Conservation (phyloP, 2,113 vertebrate species). For the Synchiropus splendidus region DNA sequence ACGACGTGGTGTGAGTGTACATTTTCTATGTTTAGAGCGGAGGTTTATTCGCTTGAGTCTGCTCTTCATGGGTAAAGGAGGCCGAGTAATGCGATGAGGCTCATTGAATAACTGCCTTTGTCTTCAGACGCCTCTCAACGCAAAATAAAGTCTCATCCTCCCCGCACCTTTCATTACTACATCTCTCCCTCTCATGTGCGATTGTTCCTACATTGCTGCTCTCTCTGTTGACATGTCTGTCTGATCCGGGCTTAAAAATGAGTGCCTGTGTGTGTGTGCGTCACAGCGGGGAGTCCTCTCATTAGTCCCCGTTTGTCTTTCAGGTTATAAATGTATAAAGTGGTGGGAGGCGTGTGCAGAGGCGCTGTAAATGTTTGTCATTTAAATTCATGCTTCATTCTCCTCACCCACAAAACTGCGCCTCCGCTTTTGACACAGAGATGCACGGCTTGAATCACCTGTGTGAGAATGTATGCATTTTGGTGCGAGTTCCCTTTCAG, state of each 20-base stretch:
- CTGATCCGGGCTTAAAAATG: slow-evolving; percentile 18
- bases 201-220: slow-evolving; percentile 7
- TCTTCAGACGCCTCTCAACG: no score
- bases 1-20: no score
- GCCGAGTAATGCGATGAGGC: no score
- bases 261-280: slow-evolving; percentile 7
- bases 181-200: neutral
- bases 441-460: no score
- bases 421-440: slow-evolving; percentile 32
- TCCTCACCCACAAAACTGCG: slow-evolving; percentile 49
- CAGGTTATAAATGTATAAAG: slow-evolving; percentile 33
- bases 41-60: no score
- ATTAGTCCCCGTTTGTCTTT: slow-evolving; percentile 39
- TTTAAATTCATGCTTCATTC: slow-evolving; percentile 48
- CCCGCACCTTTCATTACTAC: no score
- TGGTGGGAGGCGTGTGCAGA: slow-evolving; percentile 31
- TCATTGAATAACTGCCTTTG: no score
- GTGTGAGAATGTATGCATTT: slow-evolving; percentile 12
- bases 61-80: no score
- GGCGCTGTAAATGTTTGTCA: slow-evolving; percentile 29
- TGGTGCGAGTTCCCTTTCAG: slow-evolving; percentile 33
- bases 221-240: slow-evolving; percentile 21
- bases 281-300: slow-evolving; percentile 37
- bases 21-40: no score
- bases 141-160: no score